Conservation (phyloP, 1,140 invertebrate genomes). For the Augochlora pura region DNA sequence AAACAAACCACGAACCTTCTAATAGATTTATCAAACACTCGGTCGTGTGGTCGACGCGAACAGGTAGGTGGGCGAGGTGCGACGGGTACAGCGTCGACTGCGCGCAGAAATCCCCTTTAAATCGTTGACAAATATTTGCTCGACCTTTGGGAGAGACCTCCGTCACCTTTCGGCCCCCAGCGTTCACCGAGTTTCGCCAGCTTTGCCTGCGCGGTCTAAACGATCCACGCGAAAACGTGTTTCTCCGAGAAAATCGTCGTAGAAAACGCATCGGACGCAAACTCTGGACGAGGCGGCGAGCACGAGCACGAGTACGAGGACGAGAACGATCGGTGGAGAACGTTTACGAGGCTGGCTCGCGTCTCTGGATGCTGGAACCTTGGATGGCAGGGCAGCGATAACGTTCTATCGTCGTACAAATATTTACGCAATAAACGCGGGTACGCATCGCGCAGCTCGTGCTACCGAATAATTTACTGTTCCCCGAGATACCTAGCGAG, state of each 20-base stretch:
- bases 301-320: no score
- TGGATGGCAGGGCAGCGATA: constrained; percentile 60
- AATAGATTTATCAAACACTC: constrained; percentile 76
- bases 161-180: neutral
- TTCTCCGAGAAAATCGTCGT: no score
- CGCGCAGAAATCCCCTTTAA: constrained; percentile 69
- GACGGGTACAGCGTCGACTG: constrained; percentile 51
- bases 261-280: no score
- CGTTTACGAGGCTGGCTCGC: constrained; percentile 24
- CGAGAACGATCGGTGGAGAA: neutral
- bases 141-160: constrained; percentile 51
- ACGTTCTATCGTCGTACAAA: constrained; percentile 72
- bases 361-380: constrained; percentile 60
- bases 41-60: constrained; percentile 45
- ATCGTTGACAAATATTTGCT: constrained; percentile 75
- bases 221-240: no score
- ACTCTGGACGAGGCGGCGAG: neutral
- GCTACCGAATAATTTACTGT: constrained; percentile 73
- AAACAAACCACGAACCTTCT: constrained; percentile 71
- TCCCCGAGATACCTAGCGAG: constrained; percentile 53
- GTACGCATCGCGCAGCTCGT: constrained; percentile 54
- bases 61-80: constrained; percentile 58
- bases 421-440: constrained; percentile 74
- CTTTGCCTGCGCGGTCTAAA: no score
- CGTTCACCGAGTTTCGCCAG: no score